Conservation (phyloP, 2,113 vertebrate species). For the Gallinago undulata region DNA sequence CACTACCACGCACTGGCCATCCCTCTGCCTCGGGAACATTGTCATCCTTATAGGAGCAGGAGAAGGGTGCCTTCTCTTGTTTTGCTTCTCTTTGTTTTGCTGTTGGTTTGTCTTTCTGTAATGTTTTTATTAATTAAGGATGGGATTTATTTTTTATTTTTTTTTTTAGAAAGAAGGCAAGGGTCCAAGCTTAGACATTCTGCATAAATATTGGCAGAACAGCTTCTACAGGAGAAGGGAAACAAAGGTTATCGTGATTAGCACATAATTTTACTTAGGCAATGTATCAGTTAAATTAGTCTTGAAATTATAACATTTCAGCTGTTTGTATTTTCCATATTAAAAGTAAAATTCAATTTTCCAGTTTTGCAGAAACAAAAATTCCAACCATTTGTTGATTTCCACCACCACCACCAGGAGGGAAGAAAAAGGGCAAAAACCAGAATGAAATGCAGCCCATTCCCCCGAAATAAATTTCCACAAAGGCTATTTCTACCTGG, state of each 20-base stretch:
- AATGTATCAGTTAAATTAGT: constrained; percentile 13
- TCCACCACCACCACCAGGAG: not conserved
- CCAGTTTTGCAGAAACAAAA: constrained; percentile 31
- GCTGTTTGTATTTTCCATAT: constrained; percentile 6
- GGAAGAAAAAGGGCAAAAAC: not conserved
- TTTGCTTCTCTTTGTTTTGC: not conserved
- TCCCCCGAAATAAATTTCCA: not conserved
- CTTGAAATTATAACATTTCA: not conserved
- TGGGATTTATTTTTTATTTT: not conserved
- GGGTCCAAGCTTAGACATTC: not conserved
- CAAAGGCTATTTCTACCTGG: not conserved
- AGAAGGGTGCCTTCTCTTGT: not conserved
- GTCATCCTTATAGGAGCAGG: not conserved
- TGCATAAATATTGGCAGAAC: not conserved
- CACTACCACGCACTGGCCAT: not conserved
- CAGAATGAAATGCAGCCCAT: not conserved
- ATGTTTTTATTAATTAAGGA: not conserved
- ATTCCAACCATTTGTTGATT: constrained; percentile 16
- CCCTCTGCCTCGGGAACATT: not conserved
- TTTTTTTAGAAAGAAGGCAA: not conserved
- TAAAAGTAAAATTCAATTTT: constrained; percentile 40
- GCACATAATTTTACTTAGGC: not conserved
- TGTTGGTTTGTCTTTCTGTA: not conserved
- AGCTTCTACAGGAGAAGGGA: not conserved
- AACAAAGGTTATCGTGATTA: not conserved